Evolutionary conservation across 2,888 invertebrate species (phyloP).

Genomic region (Sepioteuthis lessoniana): DNA sequence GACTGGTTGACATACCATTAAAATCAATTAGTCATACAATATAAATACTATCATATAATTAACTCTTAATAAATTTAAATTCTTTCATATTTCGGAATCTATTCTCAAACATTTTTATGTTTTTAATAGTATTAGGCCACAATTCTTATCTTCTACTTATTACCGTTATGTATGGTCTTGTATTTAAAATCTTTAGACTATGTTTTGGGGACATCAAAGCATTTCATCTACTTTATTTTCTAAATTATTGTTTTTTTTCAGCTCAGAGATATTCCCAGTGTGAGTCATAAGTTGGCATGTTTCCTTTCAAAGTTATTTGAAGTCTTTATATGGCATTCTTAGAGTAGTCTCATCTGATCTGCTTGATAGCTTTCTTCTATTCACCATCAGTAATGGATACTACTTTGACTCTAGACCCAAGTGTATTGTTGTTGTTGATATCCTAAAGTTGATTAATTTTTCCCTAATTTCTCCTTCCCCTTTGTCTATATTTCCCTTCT

Average conservation of each 20-base stretch:
- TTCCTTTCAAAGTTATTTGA: background rate
- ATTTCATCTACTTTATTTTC: background rate
- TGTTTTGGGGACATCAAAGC: background rate
- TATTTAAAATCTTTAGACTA: too few relatives aligned
- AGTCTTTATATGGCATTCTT: background rate
- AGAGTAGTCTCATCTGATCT: background rate
- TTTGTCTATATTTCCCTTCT: background rate
- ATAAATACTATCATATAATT: too few relatives aligned
- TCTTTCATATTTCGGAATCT: too few relatives aligned
- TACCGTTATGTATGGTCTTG: too few relatives aligned
- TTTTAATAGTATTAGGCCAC: too few relatives aligned
- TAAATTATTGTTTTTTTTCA: background rate
- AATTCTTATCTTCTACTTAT: too few relatives aligned
- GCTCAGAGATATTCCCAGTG: background rate
- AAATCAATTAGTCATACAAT: too few relatives aligned
- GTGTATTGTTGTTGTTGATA: too few relatives aligned
- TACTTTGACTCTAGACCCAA: background rate
- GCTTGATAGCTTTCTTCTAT: background rate
- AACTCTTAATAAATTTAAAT: too few relatives aligned
- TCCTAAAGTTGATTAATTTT: too few relatives aligned
- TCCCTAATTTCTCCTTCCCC: background rate
- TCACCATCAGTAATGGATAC: conserved; percentile 19
- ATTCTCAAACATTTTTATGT: too few relatives aligned
- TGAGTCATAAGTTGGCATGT: background rate
- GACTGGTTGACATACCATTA: too few relatives aligned